phyloP scores from a whole-genome alignment of 1,140 invertebrate species.

The Littorina saxatilis region DNA sequence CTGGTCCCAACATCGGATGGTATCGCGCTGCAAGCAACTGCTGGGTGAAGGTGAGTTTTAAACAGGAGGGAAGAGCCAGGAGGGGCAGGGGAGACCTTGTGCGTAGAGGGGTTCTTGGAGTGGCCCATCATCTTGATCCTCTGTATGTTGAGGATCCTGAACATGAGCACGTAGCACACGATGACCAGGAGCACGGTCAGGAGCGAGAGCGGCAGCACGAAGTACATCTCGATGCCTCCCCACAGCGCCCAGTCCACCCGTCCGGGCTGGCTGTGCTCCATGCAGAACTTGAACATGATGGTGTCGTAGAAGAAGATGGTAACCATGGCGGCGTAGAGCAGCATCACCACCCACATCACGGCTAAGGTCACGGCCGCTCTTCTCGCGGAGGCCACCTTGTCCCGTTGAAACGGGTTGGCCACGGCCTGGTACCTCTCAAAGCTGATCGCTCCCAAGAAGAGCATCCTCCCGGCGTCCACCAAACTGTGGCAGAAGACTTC shows the following conservation, averaged over 20 bases:
- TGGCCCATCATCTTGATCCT: conserved; percentile 42
- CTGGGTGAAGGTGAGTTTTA: background rate
- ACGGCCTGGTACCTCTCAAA: conserved; percentile 48
- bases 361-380: conserved; percentile 28
- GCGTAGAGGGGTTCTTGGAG: conserved; percentile 6
- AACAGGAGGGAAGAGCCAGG: background rate
- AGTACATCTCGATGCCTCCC: conserved; percentile 45
- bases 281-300: conserved; percentile 18
- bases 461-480: conserved; percentile 36
- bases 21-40: no score
- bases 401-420: conserved; percentile 40
- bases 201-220: conserved; percentile 49
- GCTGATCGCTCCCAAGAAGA: conserved; percentile 40
- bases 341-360: conserved; percentile 30
- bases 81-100: conserved; percentile 28
- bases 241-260: background rate
- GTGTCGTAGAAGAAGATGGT: conserved; percentile 38
- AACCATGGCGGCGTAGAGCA: conserved; percentile 26
- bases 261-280: background rate
- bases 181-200: conserved; percentile 39
- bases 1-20: no score
- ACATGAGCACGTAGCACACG: conserved; percentile 48
- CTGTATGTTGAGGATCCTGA: conserved; percentile 46
- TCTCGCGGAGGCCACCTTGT: conserved; percentile 3
- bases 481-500: conserved; percentile 38